Percentiles rank a stretch among this genome's conserved stretches.
phyloP scores from a whole-genome alignment of 35 echinoderm and acorn worm genomes.

The Acanthaster planci region DNA sequence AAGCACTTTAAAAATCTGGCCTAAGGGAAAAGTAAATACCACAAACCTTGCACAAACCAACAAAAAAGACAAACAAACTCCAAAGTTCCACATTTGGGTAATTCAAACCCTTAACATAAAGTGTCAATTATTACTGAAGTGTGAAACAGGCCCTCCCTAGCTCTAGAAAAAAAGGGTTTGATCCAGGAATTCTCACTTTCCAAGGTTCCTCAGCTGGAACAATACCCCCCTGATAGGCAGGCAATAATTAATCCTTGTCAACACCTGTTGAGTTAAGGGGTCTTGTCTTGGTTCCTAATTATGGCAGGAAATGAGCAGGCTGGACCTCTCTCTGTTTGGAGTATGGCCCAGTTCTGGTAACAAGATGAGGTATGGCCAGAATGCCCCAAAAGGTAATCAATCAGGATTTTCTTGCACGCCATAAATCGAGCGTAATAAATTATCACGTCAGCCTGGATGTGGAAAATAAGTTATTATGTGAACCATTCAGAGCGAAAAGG shows the following conservation, averaged over 20 bases:
- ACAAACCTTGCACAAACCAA: too few species aligned
- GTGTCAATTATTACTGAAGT: too few species aligned
- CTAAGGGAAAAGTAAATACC: too few species aligned
- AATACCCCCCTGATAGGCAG: constrained; percentile 15
- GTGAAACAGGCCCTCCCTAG: too few species aligned
- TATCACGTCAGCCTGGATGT: constrained; percentile 1
- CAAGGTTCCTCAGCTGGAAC: neutral
- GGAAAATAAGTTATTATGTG: neutral
- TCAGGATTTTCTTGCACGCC: neutral
- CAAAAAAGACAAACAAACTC: too few species aligned
- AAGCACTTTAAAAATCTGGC: too few species aligned
- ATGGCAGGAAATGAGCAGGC: constrained; percentile 6
- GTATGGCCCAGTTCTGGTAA: too few species aligned
- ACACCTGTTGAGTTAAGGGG: constrained; percentile 14
- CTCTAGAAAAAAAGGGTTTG: too few species aligned
- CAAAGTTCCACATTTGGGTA: too few species aligned
- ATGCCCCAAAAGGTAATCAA: neutral
- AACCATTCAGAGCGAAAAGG: neutral
- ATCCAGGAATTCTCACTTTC: constrained; percentile 9
- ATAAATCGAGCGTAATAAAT: neutral
- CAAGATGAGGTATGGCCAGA: too few species aligned
- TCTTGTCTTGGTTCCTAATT: constrained; percentile 1
- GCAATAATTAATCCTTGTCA: constrained; percentile 11
- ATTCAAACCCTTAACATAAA: too few species aligned
- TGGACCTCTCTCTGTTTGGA: too few species aligned